Evolutionary conservation across 2,888 invertebrate genomes (phyloP).

Genomic region (Troides aeacus): DNA sequence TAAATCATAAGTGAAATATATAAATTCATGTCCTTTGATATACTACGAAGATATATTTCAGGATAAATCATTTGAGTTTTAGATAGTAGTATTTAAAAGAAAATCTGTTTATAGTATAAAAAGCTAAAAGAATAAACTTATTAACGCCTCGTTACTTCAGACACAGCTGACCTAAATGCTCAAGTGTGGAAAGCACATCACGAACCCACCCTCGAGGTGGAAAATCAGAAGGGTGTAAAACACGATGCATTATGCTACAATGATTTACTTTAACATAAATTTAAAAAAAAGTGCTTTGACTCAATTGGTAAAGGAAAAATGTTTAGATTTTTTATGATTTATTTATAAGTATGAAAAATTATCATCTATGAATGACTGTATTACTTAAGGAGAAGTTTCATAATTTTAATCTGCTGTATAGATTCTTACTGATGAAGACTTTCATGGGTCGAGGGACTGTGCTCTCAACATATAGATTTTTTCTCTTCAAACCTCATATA

Average conservation of each 20-base stretch:
- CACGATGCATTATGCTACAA: not conserved
- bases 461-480: too few relatives aligned
- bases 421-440: too few relatives aligned
- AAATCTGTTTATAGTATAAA: not conserved
- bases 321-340: not conserved
- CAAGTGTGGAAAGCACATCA: slow-evolving; percentile 16
- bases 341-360: not conserved
- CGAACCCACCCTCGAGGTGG: slow-evolving; percentile 5
- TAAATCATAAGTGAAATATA: too few relatives aligned
- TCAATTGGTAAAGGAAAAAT: not conserved
- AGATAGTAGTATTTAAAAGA: not conserved
- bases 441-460: too few relatives aligned
- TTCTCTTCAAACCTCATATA: too few relatives aligned
- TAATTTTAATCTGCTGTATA: too few relatives aligned
- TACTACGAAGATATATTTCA: too few relatives aligned
- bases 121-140: not conserved
- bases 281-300: not conserved
- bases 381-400: too few relatives aligned
- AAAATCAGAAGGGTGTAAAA: slow-evolving; percentile 7
- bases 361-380: not conserved
- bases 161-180: slow-evolving; percentile 23
- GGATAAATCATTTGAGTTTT: too few relatives aligned
- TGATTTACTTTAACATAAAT: not conserved
- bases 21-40: too few relatives aligned
- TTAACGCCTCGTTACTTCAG: slow-evolving; percentile 15